Base-by-base conservation (phyloP, 2,113 vertebrate genomes). In the Hippopotamus amphibius region DNA sequence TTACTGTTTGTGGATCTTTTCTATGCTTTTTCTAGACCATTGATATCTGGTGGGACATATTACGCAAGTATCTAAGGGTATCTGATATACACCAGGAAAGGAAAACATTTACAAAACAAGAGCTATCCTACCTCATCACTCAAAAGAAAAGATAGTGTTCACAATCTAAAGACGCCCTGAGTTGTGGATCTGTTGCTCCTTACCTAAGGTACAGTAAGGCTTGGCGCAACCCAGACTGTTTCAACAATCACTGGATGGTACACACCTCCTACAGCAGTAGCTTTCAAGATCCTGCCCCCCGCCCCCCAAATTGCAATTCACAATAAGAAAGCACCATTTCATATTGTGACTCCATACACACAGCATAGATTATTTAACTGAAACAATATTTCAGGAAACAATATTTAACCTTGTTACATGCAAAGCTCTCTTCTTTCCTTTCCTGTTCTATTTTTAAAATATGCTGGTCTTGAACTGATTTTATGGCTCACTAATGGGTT, bases 361-460 rank as follows among this genome's bases (percentile, higher is more conserved):
- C 1, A 89, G 30, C 48, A 61, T 46, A n/a, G 3, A 21, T 57
- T 85, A 92, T 74, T 89, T 55, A 90, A 80, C 17, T 11, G 6
- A 90, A 76, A 79, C 9, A 53, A 1, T 68, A 79, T 82, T 85
- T 93, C 63, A 72, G 22, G 12, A 86, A 85, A 89, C 21, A 46
- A 33, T 65, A 66, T 72, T 84, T 88, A 68, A 69, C 46, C 63
- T 90, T 79, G 55, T 93, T 89, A 88, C 0, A n/a, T 59, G n/a
- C 50, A 81, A 46, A 82, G 48, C 21, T 79, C 10, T 94, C 55
- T 61, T 61, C 19, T 86, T 61, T 86, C 53, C 19, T 90, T 61
- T 86, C 50, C 63, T 88, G 21, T 74, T 96, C 79, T 15, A 82
- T 28, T 93, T 96, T 89, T 8, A 26, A 96, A 96, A 92, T 84